Evolutionary conservation across 2,797 vertebrate genomes (phyloP).

Genomic region (Cheirogaleus major): DNA sequence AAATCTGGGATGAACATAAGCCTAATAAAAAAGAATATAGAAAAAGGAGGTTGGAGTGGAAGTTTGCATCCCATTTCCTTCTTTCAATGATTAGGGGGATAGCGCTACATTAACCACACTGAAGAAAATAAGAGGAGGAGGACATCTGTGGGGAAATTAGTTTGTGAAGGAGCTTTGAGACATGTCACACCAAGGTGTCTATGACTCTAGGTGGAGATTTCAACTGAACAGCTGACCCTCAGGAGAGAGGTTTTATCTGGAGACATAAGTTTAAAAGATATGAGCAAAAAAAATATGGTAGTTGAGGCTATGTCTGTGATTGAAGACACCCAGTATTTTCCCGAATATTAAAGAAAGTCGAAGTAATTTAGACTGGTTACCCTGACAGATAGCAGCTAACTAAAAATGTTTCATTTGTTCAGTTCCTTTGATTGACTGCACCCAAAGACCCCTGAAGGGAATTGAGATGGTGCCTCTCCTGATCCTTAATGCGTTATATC

Average conservation of each 20-base stretch:
- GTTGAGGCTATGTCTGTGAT: not conserved
- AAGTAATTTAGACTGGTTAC: not conserved
- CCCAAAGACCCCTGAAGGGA: not conserved
- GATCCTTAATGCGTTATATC: not conserved
- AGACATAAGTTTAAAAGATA: not conserved
- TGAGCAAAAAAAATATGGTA: not conserved
- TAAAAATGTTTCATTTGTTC: not conserved
- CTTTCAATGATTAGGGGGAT: not conserved
- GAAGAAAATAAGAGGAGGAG: not conserved
- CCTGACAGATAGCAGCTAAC: not conserved
- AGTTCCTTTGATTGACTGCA: not conserved
- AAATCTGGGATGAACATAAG: not conserved
- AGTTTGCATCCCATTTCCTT: not conserved
- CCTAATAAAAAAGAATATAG: not conserved
- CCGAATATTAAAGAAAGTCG: not conserved
- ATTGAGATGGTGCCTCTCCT: too few species aligned
- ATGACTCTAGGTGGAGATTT: not conserved
- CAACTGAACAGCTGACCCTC: not conserved
- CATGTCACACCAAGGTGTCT: not conserved
- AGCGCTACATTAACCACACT: not conserved
- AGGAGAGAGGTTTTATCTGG: not conserved
- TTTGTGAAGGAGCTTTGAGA: not conserved
- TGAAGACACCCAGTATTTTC: not conserved
- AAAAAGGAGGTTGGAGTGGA: not conserved
- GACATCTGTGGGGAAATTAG: not conserved